Conservation (phyloP, 1,140 invertebrate species). For the Calliphora vicina region DNA sequence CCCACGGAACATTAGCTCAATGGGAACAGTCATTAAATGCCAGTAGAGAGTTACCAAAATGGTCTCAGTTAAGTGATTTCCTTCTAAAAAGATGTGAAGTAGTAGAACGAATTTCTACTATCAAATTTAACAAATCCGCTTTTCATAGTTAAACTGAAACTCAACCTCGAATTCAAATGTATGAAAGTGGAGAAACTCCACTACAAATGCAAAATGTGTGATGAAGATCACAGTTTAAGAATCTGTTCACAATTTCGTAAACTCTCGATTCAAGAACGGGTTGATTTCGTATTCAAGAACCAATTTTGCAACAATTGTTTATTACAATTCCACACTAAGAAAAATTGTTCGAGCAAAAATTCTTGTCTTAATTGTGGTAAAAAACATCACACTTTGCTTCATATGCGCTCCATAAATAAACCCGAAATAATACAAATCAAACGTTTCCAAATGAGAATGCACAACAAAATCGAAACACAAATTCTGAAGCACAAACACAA, state of each 20-base stretch:
- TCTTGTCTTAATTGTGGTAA: neutral
- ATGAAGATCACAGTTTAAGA: neutral
- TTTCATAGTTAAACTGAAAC: neutral
- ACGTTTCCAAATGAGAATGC: too few species aligned
- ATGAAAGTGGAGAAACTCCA: neutral
- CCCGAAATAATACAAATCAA: too few species aligned
- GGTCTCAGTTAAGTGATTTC: constrained; percentile 2
- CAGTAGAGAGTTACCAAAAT: neutral
- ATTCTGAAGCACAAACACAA: too few species aligned
- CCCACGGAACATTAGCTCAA: neutral
- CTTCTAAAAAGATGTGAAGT: neutral
- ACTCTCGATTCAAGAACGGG: neutral
- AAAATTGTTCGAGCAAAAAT: neutral
- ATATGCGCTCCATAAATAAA: neutral
- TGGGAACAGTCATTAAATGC: neutral
- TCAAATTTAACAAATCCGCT: neutral
- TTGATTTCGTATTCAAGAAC: constrained; percentile 2
- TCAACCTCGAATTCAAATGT: neutral
- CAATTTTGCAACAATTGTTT: neutral
- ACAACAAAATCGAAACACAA: too few species aligned
- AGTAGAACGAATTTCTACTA: neutral
- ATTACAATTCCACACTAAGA: too few species aligned
- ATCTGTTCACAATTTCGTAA: neutral
- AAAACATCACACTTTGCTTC: neutral
- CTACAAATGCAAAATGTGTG: neutral